These are phyloP conservation scores for Oreochromis mossambicus DNA, from an alignment of 2,797 vertebrate species.

Conservation along the genomic window DNA sequence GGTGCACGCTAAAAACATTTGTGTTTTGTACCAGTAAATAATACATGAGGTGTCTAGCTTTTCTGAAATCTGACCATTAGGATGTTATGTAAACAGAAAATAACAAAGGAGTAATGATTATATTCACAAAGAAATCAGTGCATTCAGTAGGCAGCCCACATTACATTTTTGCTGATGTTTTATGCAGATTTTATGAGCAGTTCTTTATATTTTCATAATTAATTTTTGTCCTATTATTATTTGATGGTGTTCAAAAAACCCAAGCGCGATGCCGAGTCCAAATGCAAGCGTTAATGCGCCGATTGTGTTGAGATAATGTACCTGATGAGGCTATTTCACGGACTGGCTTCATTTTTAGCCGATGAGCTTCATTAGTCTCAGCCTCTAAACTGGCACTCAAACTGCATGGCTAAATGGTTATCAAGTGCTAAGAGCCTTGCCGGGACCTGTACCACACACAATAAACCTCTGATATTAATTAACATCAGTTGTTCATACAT, in stretches of 20 bases:
- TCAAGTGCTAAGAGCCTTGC: conserved; percentile 61
- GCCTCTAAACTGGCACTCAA: conserved; percentile 65
- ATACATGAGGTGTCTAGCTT: background rate
- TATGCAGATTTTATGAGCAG: background rate
- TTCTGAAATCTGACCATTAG: background rate
- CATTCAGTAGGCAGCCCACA: background rate
- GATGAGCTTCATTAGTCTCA: conserved; percentile 74
- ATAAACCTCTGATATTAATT: conserved; percentile 82
- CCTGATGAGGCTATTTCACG: conserved; percentile 76
- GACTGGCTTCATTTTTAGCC: conserved; percentile 71
- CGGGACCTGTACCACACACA: conserved; percentile 69
- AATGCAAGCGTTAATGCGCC: conserved; percentile 55
- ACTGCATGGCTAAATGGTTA: conserved; percentile 66
- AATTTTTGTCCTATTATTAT: conserved; percentile 15
- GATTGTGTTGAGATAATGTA: conserved; percentile 75
- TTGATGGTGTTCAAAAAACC: conserved; percentile 8
- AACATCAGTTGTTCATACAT: conserved; percentile 68
- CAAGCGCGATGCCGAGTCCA: conserved; percentile 38
- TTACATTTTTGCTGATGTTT: background rate
- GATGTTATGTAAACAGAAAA: background rate
- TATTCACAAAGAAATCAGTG: background rate
- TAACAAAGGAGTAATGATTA: background rate
- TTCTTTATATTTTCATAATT: conserved; percentile 27
- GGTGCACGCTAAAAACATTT: background rate
- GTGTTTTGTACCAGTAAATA: background rate